phyloP scores from a whole-genome alignment of 1,140 invertebrate species.

The Nymphalis io region DNA sequence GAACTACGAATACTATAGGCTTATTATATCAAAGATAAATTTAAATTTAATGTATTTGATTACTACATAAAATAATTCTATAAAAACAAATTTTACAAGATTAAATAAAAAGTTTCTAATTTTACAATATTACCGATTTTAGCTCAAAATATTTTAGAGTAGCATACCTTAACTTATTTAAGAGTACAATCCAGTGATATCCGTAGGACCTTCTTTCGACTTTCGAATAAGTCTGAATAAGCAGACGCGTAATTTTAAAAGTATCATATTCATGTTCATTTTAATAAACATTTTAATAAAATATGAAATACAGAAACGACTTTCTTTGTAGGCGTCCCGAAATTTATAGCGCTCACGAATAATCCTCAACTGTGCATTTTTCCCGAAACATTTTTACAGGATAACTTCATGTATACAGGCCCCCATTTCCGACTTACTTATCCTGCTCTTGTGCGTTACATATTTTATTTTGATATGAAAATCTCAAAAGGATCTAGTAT shows the following conservation, averaged over 20 bases:
- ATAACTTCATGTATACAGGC: slow-evolving; percentile 7
- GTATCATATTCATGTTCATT: background rate
- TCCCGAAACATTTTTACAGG: slow-evolving; percentile 7
- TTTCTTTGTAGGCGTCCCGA: background rate
- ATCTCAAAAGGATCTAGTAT: background rate
- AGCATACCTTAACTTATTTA: no score
- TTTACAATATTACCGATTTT: no score
- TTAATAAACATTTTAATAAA: slow-evolving; percentile 9
- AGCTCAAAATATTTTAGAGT: no score
- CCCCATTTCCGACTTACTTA: slow-evolving; percentile 8
- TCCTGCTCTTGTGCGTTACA: background rate
- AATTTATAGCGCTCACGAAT: slow-evolving; percentile 19
- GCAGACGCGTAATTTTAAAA: background rate
- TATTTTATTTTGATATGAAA: slow-evolving; percentile 11
- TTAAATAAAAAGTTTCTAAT: no score
- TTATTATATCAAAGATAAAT: background rate
- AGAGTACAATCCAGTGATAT: background rate
- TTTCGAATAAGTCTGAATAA: no score
- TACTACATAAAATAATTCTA: no score
- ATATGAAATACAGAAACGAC: background rate
- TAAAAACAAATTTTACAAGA: no score
- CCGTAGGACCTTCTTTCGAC: no score
- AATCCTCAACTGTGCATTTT: slow-evolving; percentile 17
- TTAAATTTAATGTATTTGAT: no score
- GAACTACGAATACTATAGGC: no score